Base-by-base conservation (phyloP, 2,113 vertebrate genomes). In the Tympanuchus pallidicinctus region DNA sequence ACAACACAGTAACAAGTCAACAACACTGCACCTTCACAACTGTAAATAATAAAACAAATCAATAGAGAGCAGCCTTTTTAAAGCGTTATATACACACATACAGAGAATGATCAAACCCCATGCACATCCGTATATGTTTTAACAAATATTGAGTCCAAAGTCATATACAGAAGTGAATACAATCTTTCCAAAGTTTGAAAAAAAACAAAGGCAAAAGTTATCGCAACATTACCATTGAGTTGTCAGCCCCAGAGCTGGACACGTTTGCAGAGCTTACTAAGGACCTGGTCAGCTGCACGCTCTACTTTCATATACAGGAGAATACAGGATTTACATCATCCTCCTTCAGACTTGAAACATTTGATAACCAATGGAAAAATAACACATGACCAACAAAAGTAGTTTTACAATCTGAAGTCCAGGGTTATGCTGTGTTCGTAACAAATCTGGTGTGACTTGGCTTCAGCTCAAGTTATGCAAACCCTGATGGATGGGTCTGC, bases 251-350 rank as follows among this genome's bases (percentile, higher is more conserved):
- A 3, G 17, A 32, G 20, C 22, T 42, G 24, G 36, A 4, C 43
- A 4, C 6, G 10, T 21, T 81, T 5, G 32, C 20, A 70, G 43
- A 36, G 3, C 20, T 34, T 13, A 50, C 30, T 5, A 22, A 81
- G 64, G 20, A 73, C 18, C 24, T 50, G 25, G n/a, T 70, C 25
- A 47, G 70, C 38, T 1, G 1, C 69, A 32, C 21, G 1, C 8
- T 20, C 16, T 1, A 1, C 16, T 25, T 5, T 5, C 0, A 13
- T 6, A 9, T 7, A 16, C 28, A 42, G 61, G 28, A 1, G 0
- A 70, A 47, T 54, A 82, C 6, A 65, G 25, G 16, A 34, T 76
- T 67, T 18, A 20, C 6, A 38, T 34, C 30, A 7, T 27, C 38
- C 50, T 43, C 34, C 43, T n/a, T 20, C 25, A 47, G 43, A 71